phyloP scores from a whole-genome alignment of 2,888 invertebrate genomes.

The Drosophila bunnanda region DNA sequence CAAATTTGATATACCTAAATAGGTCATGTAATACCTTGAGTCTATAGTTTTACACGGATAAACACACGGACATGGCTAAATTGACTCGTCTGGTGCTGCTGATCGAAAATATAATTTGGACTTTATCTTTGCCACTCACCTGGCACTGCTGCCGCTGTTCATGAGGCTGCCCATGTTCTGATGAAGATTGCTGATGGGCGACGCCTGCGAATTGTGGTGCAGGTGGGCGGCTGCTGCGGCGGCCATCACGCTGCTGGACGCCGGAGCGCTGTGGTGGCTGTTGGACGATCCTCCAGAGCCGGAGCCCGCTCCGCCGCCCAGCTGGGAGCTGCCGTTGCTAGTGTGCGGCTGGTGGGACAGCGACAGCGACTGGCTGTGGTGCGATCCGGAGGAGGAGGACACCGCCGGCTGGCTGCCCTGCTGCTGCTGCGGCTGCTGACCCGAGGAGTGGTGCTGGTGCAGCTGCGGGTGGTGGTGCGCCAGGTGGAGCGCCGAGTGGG shows the following conservation, averaged over 20 bases:
- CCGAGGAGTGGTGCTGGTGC: conserved; percentile 63
- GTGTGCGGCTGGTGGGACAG: conserved; percentile 60
- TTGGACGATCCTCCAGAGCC: conserved; percentile 28
- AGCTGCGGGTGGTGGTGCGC: conserved; percentile 65
- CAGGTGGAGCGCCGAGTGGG: conserved; percentile 64
- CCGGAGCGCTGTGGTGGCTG: conserved; percentile 66
- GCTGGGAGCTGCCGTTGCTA: conserved; percentile 68
- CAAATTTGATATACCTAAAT: neutral
- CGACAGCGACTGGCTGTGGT: conserved; percentile 59
- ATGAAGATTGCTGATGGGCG: conserved; percentile 84
- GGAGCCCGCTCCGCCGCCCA: conserved; percentile 31
- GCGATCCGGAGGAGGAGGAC: conserved; percentile 48
- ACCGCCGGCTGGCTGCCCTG: conserved; percentile 47
- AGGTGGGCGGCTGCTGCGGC: conserved; percentile 82
- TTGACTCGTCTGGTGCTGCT: neutral
- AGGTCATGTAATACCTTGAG: neutral
- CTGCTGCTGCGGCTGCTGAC: conserved; percentile 57
- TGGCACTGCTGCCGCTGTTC: conserved; percentile 85
- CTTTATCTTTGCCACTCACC: conserved; percentile 65
- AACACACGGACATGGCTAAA: neutral
- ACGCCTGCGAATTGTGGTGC: conserved; percentile 83
- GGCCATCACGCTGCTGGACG: conserved; percentile 79
- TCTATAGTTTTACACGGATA: neutral
- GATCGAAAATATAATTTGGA: neutral
- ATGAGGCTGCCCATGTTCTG: conserved; percentile 85